phyloP scores from a whole-genome alignment of 2,888 invertebrate genomes.

The Polyommatus iphigenia region DNA sequence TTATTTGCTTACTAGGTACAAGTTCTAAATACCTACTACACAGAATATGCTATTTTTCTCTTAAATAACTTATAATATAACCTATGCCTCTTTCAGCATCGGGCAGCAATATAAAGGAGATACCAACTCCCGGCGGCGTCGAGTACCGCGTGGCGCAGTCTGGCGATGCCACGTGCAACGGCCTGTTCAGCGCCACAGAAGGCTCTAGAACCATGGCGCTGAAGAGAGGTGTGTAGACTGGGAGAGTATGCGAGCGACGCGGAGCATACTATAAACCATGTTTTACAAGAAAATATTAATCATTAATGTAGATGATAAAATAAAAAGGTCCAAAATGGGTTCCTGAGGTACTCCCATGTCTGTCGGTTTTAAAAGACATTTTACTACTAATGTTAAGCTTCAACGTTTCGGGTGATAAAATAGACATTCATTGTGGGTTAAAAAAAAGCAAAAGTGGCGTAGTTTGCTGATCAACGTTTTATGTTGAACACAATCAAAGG shows the following conservation, averaged over 20 bases:
- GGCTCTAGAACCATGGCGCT: constrained; percentile 92
- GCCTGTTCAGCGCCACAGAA: constrained; percentile 93
- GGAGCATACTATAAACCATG: not conserved
- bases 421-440: too few relatives aligned
- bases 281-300: not conserved
- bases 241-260: not conserved
- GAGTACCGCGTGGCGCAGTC: constrained; percentile 94
- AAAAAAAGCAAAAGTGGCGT: too few relatives aligned
- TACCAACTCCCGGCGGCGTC: constrained; percentile 72
- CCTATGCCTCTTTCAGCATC: constrained; percentile 46
- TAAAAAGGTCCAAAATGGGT: not conserved
- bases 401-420: not conserved
- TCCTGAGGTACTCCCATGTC: not conserved
- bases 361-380: not conserved
- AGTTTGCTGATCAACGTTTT: too few relatives aligned
- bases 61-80: not conserved
- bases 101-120: constrained; percentile 59
- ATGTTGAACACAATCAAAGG: too few relatives aligned
- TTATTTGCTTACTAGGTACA: too few relatives aligned
- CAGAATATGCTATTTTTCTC: too few relatives aligned
- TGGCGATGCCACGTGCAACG: constrained; percentile 96
- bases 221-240: constrained; percentile 86
- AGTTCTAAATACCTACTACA: not conserved
- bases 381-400: not conserved
- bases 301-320: not conserved